Percentiles rank a stretch among this genome's conserved stretches.
These are phyloP conservation scores for Sogatella furcifera DNA, from an alignment of 1,140 invertebrate genomes.

Conservation along the genomic window DNA sequence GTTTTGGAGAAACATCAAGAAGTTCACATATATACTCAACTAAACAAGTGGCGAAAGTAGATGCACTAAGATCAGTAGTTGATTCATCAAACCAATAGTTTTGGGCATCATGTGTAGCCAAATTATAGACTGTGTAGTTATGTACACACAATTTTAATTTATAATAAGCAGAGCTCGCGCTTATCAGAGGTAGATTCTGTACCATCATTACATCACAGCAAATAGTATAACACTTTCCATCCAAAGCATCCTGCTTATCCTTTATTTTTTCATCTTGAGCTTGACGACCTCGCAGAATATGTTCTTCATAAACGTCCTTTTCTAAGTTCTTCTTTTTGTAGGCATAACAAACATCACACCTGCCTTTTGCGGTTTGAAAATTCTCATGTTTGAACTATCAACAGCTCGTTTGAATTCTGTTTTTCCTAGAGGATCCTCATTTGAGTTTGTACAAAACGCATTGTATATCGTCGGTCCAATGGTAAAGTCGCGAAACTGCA, in stretches of 20 bases:
- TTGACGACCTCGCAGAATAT: constrained; percentile 2
- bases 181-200: constrained; percentile 22
- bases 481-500: no score
- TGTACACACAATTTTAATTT: constrained; percentile 27
- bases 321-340: constrained; percentile 5
- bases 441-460: no score
- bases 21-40: constrained; percentile 26
- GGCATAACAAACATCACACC: neutral
- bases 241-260: constrained; percentile 9
- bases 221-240: constrained; percentile 13
- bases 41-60: constrained; percentile 7
- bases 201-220: constrained; percentile 19
- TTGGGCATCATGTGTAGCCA: neutral
- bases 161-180: constrained; percentile 27
- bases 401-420: no score
- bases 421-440: no score
- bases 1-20: neutral
- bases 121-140: constrained; percentile 25
- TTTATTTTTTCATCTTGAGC: constrained; percentile 11
- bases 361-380: neutral
- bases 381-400: no score
- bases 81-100: constrained; percentile 10
- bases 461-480: no score
- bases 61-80: no score
- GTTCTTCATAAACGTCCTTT: constrained; percentile 11